Evolutionary conservation across 2,888 invertebrate species (phyloP).

Genomic region (Melinopterus prodromus): DNA sequence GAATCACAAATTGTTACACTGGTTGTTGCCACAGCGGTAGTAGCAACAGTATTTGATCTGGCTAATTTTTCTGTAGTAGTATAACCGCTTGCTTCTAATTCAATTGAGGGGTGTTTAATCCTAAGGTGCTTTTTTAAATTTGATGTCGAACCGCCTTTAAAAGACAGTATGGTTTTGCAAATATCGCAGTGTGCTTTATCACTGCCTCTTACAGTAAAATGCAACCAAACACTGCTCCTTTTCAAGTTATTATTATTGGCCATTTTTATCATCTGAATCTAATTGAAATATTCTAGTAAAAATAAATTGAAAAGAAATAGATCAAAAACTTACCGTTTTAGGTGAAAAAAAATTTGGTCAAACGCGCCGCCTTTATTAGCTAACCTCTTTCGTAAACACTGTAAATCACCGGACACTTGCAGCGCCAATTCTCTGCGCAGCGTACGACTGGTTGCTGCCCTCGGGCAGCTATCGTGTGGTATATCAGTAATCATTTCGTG

Average conservation of each 20-base stretch:
- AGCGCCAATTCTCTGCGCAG: background rate
- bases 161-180: too few species aligned
- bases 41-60: too few species aligned
- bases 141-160: background rate
- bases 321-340: background rate
- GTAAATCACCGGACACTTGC: too few species aligned
- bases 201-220: background rate
- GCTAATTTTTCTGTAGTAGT: too few species aligned
- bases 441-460: too few species aligned
- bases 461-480: too few species aligned
- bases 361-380: background rate
- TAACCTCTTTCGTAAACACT: too few species aligned
- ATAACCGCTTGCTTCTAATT: too few species aligned
- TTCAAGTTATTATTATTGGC: background rate
- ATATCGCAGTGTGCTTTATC: background rate
- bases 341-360: background rate
- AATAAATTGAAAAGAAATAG: background rate
- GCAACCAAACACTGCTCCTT: background rate
- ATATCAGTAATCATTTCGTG: too few species aligned
- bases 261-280: background rate
- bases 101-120: too few species aligned
- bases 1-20: background rate
- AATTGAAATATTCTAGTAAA: background rate
- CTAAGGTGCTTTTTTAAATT: background rate
- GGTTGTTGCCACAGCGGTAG: background rate